Conservation (phyloP, 1,140 invertebrate species). For the Chrysoperla carnea region DNA sequence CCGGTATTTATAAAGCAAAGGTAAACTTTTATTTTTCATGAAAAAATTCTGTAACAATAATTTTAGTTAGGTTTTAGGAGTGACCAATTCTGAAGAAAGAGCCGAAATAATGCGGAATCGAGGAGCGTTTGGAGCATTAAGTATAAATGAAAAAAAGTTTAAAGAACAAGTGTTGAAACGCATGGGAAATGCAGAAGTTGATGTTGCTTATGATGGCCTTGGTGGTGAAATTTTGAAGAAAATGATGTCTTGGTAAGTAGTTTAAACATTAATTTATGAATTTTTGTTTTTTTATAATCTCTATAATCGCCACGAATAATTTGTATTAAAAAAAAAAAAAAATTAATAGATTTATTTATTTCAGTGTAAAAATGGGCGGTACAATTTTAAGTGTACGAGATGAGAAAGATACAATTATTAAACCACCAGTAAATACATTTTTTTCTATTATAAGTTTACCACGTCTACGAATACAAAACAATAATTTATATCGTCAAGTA, state of each 20-base stretch:
- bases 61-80: conserved; percentile 28
- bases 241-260: conserved; percentile 25
- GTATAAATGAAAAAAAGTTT: conserved; percentile 25
- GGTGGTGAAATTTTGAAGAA: conserved; percentile 31
- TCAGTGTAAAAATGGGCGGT: conserved; percentile 26
- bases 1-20: conserved; percentile 32
- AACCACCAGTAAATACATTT: conserved; percentile 11
- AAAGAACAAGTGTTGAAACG: conserved; percentile 26
- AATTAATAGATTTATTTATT: too few species aligned
- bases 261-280: too few species aligned
- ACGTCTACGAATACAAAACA: conserved; percentile 13
- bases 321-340: too few species aligned
- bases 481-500: conserved; percentile 15
- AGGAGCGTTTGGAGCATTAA: conserved; percentile 31
- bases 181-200: conserved; percentile 27
- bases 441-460: conserved; percentile 13
- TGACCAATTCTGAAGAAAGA: conserved; percentile 30
- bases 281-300: too few species aligned
- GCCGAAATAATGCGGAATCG: conserved; percentile 28
- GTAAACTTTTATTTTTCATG: conserved; percentile 12
- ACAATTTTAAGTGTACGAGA: conserved; percentile 26
- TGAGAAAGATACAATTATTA: conserved; percentile 10
- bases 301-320: too few species aligned
- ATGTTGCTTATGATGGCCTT: conserved; percentile 36
- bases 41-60: not conserved